Evolutionary conservation across 2,888 invertebrate genomes (phyloP).

Genomic region (Drosophila anomelani): DNA sequence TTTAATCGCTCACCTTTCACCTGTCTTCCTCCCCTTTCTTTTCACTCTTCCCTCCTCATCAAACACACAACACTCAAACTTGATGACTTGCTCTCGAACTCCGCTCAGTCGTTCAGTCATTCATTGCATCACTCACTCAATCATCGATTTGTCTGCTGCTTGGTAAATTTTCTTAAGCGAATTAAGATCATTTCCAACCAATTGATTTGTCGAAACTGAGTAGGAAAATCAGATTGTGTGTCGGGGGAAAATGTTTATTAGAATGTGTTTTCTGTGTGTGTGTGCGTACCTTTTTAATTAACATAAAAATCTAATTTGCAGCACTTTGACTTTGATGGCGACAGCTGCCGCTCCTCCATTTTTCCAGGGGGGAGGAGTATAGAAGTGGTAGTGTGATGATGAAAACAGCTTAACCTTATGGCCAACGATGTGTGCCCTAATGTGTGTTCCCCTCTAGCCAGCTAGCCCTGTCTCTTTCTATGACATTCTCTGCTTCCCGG

Average conservation of each 20-base stretch:
- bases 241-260: constrained; percentile 28
- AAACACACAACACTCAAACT: neutral
- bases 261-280: constrained; percentile 46
- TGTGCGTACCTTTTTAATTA: constrained; percentile 78
- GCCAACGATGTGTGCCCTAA: constrained; percentile 77
- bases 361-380: neutral
- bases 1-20: constrained; percentile 47
- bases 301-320: constrained; percentile 79
- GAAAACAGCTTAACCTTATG: constrained; percentile 79
- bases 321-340: constrained; percentile 61
- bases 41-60: neutral
- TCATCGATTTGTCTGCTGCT: constrained; percentile 39
- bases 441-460: constrained; percentile 29
- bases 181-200: constrained; percentile 54
- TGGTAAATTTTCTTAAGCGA: constrained; percentile 40
- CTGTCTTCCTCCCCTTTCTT: constrained; percentile 1
- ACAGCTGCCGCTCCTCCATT: constrained; percentile 28
- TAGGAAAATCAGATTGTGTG: constrained; percentile 20
- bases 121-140: constrained; percentile 38
- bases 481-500: constrained; percentile 19
- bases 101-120: constrained; percentile 20
- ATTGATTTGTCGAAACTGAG: constrained; percentile 45
- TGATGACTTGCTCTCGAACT: constrained; percentile 30
- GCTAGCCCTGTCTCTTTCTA: neutral
- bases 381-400: constrained; percentile 54